Evolutionary conservation across 92 coral and sea anemone genomes (phyloP).

Genomic region (Umimayanthus chanpuru): DNA sequence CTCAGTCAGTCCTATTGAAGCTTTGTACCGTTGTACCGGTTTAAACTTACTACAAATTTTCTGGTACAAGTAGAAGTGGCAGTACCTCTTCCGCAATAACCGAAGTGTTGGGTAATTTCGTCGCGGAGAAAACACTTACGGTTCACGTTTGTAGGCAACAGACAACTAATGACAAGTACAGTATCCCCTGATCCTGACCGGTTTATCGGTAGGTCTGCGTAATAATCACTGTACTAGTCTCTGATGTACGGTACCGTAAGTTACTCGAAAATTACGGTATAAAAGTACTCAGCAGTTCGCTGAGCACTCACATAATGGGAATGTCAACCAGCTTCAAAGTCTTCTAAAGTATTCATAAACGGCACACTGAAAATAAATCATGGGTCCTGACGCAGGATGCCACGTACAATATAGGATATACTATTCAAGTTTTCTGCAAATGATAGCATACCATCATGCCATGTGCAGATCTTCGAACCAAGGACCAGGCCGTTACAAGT

Average conservation of each 20-base stretch:
- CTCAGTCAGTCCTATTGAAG: background rate
- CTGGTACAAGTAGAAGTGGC: background rate
- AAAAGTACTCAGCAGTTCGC: background rate
- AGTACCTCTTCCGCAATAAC: background rate
- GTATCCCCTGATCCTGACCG: background rate
- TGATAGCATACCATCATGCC: background rate
- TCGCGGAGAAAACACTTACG: background rate
- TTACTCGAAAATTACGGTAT: background rate
- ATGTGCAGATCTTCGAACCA: too few relatives aligned
- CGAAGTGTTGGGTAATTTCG: background rate
- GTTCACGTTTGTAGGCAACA: background rate
- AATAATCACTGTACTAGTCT: background rate
- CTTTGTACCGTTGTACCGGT: background rate
- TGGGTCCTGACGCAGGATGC: background rate
- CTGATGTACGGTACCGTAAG: background rate
- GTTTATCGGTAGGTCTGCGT: background rate
- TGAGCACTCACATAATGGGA: background rate
- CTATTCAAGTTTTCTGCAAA: background rate
- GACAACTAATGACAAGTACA: background rate
- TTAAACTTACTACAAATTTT: background rate
- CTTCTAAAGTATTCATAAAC: slow-evolving; percentile 22
- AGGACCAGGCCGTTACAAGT: background rate
- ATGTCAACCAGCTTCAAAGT: background rate
- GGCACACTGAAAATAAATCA: background rate
- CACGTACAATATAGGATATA: background rate